Conservation (phyloP, 2,113 vertebrate genomes). For the Oreochromis niloticus region DNA sequence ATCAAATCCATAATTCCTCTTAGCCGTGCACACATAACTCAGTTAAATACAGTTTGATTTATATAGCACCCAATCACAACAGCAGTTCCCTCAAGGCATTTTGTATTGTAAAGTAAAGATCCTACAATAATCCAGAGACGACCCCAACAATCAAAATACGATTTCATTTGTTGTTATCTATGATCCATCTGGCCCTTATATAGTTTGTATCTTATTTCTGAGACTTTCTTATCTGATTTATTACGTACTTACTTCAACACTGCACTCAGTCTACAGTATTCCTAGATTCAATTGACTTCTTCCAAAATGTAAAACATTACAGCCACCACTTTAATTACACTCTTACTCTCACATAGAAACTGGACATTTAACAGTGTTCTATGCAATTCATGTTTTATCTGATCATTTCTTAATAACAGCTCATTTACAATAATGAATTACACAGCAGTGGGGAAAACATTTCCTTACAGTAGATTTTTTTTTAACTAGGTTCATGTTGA, state of each 20-base stretch:
- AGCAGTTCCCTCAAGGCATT: neutral
- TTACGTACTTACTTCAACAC: neutral
- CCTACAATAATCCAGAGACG: neutral
- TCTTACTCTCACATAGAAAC: neutral
- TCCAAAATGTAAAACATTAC: neutral
- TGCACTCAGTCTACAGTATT: neutral
- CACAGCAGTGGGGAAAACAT: neutral
- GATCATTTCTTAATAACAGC: neutral
- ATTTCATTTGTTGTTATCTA: neutral
- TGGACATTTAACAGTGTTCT: neutral
- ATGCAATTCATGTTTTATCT: neutral
- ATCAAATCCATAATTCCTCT: neutral
- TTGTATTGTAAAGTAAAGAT: neutral
- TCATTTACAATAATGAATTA: neutral
- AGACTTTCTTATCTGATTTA: neutral
- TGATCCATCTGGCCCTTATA: neutral
- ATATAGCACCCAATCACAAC: neutral
- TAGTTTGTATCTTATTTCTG: too few species aligned
- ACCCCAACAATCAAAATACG: too few species aligned
- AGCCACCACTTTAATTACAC: neutral
- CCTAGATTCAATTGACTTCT: neutral
- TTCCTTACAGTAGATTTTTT: neutral
- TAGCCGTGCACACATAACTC: neutral
- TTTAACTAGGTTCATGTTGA: neutral
- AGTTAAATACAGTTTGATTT: neutral